phyloP scores from a whole-genome alignment of 2,113 vertebrate species.

The Rhinolophus ferrumequinum region DNA sequence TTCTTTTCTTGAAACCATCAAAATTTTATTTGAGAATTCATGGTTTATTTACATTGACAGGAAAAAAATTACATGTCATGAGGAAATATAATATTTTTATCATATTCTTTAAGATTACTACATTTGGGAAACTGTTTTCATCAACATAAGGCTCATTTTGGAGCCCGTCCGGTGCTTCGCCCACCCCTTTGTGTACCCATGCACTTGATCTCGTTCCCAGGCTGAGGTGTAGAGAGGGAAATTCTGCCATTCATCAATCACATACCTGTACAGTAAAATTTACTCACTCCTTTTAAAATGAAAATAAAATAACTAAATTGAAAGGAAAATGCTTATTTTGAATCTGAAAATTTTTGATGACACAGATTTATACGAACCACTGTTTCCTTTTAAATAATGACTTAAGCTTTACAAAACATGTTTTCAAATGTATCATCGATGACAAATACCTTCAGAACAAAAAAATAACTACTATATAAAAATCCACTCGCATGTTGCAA shows the following conservation, averaged over 20 bases:
- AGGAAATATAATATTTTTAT: background rate
- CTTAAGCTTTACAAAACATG: background rate
- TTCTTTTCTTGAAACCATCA: background rate
- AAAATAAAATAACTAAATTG: slow-evolving; percentile 11
- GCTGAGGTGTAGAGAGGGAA: background rate
- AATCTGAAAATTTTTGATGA: slow-evolving; percentile 29
- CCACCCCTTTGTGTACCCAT: background rate
- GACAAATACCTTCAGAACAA: slow-evolving; percentile 35
- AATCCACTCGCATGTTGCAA: background rate
- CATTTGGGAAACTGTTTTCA: background rate
- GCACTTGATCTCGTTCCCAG: background rate
- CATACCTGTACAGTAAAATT: background rate
- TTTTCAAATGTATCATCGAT: background rate
- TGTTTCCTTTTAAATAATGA: slow-evolving; percentile 3
- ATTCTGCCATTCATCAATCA: background rate
- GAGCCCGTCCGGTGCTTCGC: background rate
- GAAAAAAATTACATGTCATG: background rate
- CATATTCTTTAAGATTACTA: background rate
- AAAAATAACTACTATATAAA: slow-evolving; percentile 24
- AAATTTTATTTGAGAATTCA: background rate
- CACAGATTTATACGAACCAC: background rate
- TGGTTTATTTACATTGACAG: background rate
- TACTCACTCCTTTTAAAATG: background rate
- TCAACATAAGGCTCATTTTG: background rate
- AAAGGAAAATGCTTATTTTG: background rate